Conservation (phyloP, 2,888 invertebrate species). For the Ptycholaimellus sp. region DNA sequence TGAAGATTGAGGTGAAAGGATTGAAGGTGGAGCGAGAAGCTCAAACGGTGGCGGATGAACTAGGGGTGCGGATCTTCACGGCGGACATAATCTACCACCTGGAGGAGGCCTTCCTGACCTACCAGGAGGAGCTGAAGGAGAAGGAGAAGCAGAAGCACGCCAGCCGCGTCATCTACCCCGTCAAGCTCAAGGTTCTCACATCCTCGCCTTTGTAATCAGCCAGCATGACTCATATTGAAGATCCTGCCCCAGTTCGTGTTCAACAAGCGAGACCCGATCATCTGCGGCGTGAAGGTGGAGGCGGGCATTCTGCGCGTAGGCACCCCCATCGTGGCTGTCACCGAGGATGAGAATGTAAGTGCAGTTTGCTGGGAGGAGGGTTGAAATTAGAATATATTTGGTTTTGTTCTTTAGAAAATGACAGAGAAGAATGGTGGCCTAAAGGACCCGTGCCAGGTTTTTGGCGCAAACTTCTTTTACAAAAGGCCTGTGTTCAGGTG, state of each 20-base stretch:
- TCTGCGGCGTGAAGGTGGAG: slow-evolving; percentile 79
- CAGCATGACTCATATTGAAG: slow-evolving; percentile 31
- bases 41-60: slow-evolving; percentile 76
- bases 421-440: no score
- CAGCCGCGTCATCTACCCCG: not conserved
- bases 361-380: no score
- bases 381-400: no score
- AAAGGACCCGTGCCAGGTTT: no score
- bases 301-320: slow-evolving; percentile 82
- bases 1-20: no score
- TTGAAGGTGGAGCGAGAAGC: slow-evolving; percentile 93
- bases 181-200: not conserved
- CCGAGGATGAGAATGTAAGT: no score
- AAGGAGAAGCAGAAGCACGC: slow-evolving; percentile 1
- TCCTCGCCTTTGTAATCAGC: not conserved
- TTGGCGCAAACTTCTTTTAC: no score
- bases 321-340: slow-evolving; percentile 87
- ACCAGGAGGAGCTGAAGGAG: slow-evolving; percentile 11
- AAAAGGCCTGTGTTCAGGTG: no score
- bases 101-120: slow-evolving; percentile 61
- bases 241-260: slow-evolving; percentile 67
- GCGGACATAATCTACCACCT: slow-evolving; percentile 99
- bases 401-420: no score
- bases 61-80: slow-evolving; percentile 74
- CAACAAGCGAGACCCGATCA: slow-evolving; percentile 93